phyloP scores from a whole-genome alignment of 2,797 vertebrate species.

The Coregonus ussuriensis region DNA sequence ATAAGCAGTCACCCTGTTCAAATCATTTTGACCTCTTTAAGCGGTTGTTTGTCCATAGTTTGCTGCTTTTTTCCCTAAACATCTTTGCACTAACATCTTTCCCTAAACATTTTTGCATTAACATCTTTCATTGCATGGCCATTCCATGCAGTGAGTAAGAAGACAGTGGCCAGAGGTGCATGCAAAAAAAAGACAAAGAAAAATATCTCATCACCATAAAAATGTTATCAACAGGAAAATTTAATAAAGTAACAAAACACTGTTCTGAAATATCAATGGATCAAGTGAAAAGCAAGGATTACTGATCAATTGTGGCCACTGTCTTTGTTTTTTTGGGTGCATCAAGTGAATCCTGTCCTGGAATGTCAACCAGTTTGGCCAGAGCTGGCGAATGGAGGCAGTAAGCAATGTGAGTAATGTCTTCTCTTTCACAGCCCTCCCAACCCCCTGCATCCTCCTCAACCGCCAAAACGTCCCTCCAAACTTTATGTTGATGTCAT shows the following conservation, averaged over 20 bases:
- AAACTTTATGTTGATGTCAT: slow-evolving; percentile 72
- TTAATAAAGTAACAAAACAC: background rate
- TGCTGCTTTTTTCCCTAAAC: slow-evolving; percentile 3
- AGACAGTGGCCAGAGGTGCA: slow-evolving; percentile 48
- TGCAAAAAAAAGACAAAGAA: background rate
- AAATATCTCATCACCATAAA: background rate
- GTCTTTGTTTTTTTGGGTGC: slow-evolving; percentile 23
- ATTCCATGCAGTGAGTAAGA: slow-evolving; percentile 26
- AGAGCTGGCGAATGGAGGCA: slow-evolving; percentile 60
- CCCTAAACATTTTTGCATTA: no score
- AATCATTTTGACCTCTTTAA: slow-evolving; percentile 35
- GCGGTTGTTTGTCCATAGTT: slow-evolving; percentile 33
- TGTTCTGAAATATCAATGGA: background rate
- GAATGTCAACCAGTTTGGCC: slow-evolving; percentile 69
- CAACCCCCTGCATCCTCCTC: slow-evolving; percentile 45
- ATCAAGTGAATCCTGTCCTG: slow-evolving; percentile 47
- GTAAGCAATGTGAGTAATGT: slow-evolving; percentile 65
- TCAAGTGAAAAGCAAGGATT: background rate
- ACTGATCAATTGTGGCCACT: slow-evolving; percentile 10
- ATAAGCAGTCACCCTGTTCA: slow-evolving; percentile 51
- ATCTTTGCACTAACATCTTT: no score
- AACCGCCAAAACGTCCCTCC: slow-evolving; percentile 61
- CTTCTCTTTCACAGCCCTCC: slow-evolving; percentile 50
- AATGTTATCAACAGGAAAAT: background rate
- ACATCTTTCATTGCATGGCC: background rate